Percentiles rank a stretch among this genome's conserved stretches.
Conservation (phyloP, 2,797 vertebrate genomes). For the Lemur catta region DNA sequence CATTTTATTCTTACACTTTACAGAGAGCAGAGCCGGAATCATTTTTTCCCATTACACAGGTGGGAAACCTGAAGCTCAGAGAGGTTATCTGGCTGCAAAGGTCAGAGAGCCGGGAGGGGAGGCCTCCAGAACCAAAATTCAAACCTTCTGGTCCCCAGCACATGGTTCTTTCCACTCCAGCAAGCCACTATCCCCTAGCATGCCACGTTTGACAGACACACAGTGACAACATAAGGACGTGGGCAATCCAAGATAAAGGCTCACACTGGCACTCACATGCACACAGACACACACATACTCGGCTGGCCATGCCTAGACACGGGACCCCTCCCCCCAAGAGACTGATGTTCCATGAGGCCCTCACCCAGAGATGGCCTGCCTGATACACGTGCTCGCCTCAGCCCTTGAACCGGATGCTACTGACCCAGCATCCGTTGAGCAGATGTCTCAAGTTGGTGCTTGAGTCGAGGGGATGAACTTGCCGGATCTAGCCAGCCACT, state of each 20-base stretch:
- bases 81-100: background rate
- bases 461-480: conserved; percentile 44
- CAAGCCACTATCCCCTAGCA: background rate
- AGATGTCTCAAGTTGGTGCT: conserved; percentile 58
- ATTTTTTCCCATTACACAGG: conserved; percentile 16
- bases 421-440: conserved; percentile 10
- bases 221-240: background rate
- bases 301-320: background rate
- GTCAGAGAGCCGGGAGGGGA: background rate
- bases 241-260: background rate
- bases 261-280: background rate
- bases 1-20: conserved; percentile 13
- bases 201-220: background rate
- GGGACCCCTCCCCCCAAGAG: background rate
- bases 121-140: background rate
- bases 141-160: background rate
- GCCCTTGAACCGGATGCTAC: background rate
- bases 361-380: background rate
- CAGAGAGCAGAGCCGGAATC: background rate
- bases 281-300: background rate
- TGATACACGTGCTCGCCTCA: background rate
- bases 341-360: background rate
- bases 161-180: background rate
- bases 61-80: conserved; percentile 41
- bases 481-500: conserved; percentile 58